Evolutionary conservation across 2,113 vertebrate genomes (phyloP).

Genomic region (Podocnemis expansa): DNA sequence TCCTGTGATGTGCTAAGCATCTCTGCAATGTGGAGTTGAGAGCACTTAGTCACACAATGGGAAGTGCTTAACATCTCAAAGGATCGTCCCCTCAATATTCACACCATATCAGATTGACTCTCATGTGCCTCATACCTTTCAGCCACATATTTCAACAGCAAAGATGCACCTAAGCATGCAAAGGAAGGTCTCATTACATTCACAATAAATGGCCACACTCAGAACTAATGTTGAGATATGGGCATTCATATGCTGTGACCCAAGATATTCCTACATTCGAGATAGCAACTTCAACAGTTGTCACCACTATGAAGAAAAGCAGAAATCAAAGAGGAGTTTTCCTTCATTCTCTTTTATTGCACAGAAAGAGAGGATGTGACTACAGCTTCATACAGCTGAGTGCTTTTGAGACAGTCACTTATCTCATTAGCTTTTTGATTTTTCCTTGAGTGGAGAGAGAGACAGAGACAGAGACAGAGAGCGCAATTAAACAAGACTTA

Average conservation of each 20-base stretch:
- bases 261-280: not conserved
- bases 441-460: not conserved
- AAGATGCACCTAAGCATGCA: not conserved
- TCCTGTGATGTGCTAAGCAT: not conserved
- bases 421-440: not conserved
- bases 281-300: not conserved
- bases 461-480: not conserved
- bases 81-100: not conserved
- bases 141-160: rapidly evolving
- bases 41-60: too few species aligned
- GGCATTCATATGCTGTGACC: not conserved
- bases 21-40: not conserved
- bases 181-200: not conserved
- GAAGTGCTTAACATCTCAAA: not conserved
- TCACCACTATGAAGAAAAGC: not conserved
- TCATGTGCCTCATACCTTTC: not conserved
- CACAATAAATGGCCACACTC: not conserved
- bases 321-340: not conserved
- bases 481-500: not conserved
- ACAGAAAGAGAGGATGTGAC: not conserved
- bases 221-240: not conserved
- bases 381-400: not conserved
- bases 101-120: rapidly evolving
- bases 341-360: not conserved
- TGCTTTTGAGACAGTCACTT: not conserved